These are phyloP conservation scores for Brotula barbata DNA, from an alignment of 2,797 vertebrate species.

Conservation along the genomic window DNA sequence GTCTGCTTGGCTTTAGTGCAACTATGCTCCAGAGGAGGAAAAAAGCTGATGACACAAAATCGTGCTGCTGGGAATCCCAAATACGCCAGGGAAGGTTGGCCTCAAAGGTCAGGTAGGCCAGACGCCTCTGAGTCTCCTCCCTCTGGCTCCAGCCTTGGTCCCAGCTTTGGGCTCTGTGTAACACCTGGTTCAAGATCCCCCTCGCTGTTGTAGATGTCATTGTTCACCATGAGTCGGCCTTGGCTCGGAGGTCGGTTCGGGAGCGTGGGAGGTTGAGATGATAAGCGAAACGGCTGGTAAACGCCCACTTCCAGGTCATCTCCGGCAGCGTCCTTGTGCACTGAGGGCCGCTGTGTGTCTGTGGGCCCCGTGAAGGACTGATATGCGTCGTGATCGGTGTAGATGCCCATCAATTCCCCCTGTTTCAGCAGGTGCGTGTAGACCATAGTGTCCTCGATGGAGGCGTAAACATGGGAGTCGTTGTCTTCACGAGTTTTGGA, in stretches of 20 bases:
- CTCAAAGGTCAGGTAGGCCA: constrained; percentile 35
- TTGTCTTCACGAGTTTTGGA: constrained; percentile 73
- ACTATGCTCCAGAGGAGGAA: constrained; percentile 4
- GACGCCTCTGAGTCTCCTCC: constrained; percentile 55
- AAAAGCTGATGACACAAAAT: constrained; percentile 2
- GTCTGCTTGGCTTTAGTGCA: constrained; percentile 21
- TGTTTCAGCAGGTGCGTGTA: constrained; percentile 86
- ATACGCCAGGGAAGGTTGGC: constrained; percentile 40
- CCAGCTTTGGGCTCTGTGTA: constrained; percentile 1
- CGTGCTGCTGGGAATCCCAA: constrained; percentile 41
- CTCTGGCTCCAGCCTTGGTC: constrained; percentile 50
- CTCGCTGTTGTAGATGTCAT: constrained; percentile 61
- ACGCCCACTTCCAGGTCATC: constrained; percentile 69
- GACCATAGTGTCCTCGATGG: constrained; percentile 89
- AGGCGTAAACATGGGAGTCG: constrained; percentile 85
- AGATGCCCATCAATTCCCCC: constrained; percentile 44
- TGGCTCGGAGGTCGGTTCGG: constrained; percentile 63
- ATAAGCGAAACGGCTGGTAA: constrained; percentile 77
- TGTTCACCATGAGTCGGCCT: constrained; percentile 55
- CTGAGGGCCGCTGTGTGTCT: constrained; percentile 50
- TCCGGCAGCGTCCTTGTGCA: background rate
- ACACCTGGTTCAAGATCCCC: constrained; percentile 3
- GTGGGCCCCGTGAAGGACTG: constrained; percentile 73
- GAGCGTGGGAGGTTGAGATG: constrained; percentile 70
- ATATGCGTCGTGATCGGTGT: constrained; percentile 73